These are phyloP conservation scores for Nyctereutes procyonoides DNA, from an alignment of 2,113 vertebrate species.

Conservation along the genomic window DNA sequence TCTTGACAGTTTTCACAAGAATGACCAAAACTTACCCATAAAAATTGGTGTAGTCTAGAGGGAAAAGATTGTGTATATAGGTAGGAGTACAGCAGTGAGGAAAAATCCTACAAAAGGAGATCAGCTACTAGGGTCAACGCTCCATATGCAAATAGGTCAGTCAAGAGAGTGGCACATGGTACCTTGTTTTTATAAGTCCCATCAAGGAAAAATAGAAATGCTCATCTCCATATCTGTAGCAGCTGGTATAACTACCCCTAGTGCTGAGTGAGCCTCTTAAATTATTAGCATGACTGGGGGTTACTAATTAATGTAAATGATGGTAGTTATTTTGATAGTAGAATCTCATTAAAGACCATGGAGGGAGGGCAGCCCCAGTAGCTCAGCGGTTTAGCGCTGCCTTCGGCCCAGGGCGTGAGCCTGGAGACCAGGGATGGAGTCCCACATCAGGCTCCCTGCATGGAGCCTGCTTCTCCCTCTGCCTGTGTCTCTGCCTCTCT, in stretches of 20 bases:
- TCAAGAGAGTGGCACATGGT: accelerated
- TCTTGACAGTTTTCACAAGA: not conserved
- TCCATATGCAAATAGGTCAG: not conserved
- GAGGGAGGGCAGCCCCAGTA: too few species aligned
- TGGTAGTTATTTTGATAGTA: not conserved
- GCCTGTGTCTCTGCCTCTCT: too few species aligned
- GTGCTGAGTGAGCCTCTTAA: not conserved
- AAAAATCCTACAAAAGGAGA: not conserved
- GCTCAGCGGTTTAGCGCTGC: too few species aligned
- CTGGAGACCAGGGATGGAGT: too few species aligned
- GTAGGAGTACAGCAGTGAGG: not conserved
- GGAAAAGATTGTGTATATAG: not conserved
- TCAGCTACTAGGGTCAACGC: not conserved
- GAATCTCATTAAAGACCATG: not conserved
- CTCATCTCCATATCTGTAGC: not conserved
- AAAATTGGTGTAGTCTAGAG: not conserved
- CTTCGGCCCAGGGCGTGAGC: too few species aligned
- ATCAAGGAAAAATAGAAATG: not conserved
- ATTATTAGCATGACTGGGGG: not conserved
- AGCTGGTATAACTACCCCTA: not conserved
- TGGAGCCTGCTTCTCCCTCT: too few species aligned
- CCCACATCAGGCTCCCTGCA: too few species aligned
- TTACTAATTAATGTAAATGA: not conserved
- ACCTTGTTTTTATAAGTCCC: not conserved
- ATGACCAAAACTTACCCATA: not conserved